A percentile compares a stretch with the other conserved stretches of the same genome.
Evolutionary conservation across 2,888 invertebrate species (phyloP).

Genomic region (Unio delphinus): DNA sequence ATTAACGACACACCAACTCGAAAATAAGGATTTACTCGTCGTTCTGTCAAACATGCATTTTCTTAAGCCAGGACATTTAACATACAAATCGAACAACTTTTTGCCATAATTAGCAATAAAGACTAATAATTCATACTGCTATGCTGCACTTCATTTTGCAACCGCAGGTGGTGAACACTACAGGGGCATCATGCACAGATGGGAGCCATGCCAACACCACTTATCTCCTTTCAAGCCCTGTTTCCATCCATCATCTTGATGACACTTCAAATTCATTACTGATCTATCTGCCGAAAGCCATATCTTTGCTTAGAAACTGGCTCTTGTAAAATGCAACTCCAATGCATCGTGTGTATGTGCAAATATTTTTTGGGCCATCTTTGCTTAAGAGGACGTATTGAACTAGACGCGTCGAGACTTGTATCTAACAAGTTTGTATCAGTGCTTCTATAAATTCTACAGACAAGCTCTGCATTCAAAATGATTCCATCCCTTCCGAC

Average conservation of each 20-base stretch:
- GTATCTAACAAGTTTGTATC: no score
- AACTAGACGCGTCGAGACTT: no score
- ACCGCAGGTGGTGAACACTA: constrained; percentile 16
- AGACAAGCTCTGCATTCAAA: no score
- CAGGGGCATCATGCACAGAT: constrained; percentile 16
- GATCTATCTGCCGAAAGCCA: background rate
- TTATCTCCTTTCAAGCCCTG: constrained; percentile 4
- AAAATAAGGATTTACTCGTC: no score
- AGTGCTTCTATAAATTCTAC: no score
- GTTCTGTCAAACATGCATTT: no score
- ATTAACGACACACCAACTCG: no score
- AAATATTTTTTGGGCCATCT: background rate
- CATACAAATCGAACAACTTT: no score
- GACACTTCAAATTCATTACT: background rate
- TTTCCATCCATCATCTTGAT: constrained; percentile 4
- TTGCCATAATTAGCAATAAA: no score
- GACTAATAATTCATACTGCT: constrained; percentile 3
- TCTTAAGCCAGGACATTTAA: no score
- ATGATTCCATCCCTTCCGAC: no score
- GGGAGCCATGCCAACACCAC: constrained; percentile 16
- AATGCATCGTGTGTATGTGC: background rate
- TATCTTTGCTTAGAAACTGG: background rate
- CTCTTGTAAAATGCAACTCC: background rate
- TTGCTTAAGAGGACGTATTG: background rate
- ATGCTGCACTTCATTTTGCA: constrained; percentile 18